Evolutionary conservation across 2,113 vertebrate genomes (phyloP).

Genomic region (Lepidothrix coronata): DNA sequence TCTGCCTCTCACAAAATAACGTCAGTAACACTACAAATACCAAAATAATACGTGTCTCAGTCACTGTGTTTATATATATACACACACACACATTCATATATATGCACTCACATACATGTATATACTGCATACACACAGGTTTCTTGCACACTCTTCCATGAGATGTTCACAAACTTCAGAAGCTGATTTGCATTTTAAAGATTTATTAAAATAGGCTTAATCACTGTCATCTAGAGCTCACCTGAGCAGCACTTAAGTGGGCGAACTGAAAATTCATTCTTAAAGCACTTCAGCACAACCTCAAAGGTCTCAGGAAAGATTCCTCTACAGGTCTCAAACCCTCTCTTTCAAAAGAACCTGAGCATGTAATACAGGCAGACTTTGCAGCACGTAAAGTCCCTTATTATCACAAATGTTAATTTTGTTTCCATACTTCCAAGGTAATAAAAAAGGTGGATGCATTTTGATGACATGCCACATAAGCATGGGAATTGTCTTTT

Average conservation of each 20-base stretch:
- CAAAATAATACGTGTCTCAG: neutral
- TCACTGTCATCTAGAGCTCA: neutral
- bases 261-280: neutral
- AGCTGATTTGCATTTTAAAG: neutral
- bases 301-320: neutral
- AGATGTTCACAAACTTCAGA: neutral
- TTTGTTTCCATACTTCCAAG: neutral
- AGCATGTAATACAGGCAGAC: neutral
- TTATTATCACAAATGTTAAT: neutral
- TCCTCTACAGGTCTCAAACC: neutral
- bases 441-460: neutral
- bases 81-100: neutral
- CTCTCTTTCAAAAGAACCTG: neutral
- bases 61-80: neutral
- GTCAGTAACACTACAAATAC: neutral
- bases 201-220: neutral
- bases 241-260: neutral
- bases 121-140: neutral
- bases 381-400: fast-evolving
- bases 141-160: neutral
- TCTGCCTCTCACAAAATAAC: neutral
- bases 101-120: neutral
- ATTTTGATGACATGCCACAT: neutral
- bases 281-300: neutral
- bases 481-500: neutral